Conservation (phyloP, 2,113 vertebrate species). For the Tragelaphus strepsiceros region DNA sequence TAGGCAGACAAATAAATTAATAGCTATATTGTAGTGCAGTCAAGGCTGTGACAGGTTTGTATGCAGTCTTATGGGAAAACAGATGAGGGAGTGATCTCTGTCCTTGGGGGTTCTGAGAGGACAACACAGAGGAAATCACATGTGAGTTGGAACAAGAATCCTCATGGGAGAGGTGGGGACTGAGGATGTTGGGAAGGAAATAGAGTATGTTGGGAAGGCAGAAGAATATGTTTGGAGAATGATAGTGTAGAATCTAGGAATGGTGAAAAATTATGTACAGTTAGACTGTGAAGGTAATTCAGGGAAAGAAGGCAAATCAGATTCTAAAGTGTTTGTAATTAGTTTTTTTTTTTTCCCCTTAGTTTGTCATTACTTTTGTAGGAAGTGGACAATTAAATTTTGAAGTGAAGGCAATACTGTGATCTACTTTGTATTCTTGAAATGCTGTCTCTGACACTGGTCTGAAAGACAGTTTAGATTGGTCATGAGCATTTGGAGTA, state of each 20-base stretch:
- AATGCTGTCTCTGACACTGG: background rate
- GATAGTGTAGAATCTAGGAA: background rate
- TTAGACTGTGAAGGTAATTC: background rate
- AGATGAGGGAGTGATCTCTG: background rate
- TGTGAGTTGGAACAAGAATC: constrained; percentile 19
- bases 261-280: background rate
- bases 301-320: background rate
- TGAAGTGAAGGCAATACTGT: background rate
- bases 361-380: background rate
- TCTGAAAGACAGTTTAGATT: constrained; percentile 1
- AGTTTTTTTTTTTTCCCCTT: background rate
- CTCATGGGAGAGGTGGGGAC: background rate
- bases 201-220: background rate
- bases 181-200: background rate
- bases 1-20: constrained; percentile 37
- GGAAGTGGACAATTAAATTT: background rate
- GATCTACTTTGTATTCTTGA: background rate
- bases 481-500: background rate
- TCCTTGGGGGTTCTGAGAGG: constrained; percentile 9
- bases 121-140: constrained; percentile 29
- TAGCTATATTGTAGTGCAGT: background rate
- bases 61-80: background rate
- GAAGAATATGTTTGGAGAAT: background rate
- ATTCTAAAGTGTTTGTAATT: background rate
- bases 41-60: background rate